Percentiles rank a stretch among this genome's conserved stretches.
Conservation (phyloP, 1,140 invertebrate species). For the Ptiloglossa arizonensis region DNA sequence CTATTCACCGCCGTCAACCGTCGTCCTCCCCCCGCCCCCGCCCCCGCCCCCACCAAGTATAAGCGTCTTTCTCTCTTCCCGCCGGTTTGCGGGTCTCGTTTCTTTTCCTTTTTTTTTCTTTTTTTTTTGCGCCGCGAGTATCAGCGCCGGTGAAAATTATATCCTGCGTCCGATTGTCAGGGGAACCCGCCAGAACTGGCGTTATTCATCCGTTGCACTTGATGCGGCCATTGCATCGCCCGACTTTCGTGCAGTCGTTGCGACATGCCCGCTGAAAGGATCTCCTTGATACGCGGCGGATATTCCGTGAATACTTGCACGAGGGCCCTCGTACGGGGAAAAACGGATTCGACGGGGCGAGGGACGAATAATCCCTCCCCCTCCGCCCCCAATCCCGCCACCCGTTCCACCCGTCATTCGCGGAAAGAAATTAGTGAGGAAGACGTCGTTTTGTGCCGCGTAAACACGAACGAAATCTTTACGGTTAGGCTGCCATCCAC, state of each 20-base stretch:
- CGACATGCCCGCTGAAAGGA: conserved; percentile 30
- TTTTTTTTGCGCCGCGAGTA: background rate
- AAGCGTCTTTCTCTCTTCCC: background rate
- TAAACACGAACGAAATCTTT: conserved; percentile 38
- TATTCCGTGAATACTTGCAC: conserved; percentile 36
- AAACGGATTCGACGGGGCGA: conserved; percentile 7
- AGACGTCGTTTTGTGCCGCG: conserved; percentile 21
- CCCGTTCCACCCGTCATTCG: too few species aligned
- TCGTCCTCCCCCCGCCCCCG: too few species aligned
- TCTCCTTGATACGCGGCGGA: conserved; percentile 44
- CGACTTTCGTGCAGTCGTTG: conserved; percentile 35
- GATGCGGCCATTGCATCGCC: conserved; percentile 44
- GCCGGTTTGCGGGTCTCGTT: background rate
- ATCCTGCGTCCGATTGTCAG: conserved; percentile 41
- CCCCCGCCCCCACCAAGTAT: background rate
- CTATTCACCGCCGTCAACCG: conserved; percentile 47
- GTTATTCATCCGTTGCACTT: conserved; percentile 51
- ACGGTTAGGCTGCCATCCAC: background rate
- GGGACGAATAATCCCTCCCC: conserved; percentile 19
- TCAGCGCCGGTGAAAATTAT: conserved; percentile 38
- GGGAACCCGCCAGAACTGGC: conserved; percentile 12
- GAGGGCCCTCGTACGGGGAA: conserved; percentile 35
- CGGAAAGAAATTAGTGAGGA: conserved; percentile 47
- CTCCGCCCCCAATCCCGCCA: too few species aligned
- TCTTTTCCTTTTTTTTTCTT: too few species aligned